Conservation (phyloP, 2,113 vertebrate genomes). For the Pseudopipra pipra region DNA sequence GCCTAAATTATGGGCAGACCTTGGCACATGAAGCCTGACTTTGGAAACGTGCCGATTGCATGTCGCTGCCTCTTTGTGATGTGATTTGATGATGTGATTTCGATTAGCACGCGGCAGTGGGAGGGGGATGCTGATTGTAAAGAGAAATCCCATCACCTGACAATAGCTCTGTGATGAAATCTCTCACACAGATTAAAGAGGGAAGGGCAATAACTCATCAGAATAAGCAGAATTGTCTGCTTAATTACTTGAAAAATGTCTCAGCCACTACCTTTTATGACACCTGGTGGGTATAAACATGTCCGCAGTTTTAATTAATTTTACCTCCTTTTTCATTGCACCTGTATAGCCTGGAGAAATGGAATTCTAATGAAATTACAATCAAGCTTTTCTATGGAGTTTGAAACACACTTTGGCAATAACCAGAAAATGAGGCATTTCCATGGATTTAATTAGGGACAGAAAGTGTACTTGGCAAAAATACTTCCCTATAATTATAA, state of each 20-base stretch:
- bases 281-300: conserved; percentile 77
- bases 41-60: neutral
- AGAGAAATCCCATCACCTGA: conserved; percentile 62
- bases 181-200: conserved; percentile 65
- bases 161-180: conserved; percentile 63
- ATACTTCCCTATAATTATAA: conserved; percentile 40
- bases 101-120: neutral
- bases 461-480: conserved; percentile 34
- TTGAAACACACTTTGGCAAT: conserved; percentile 58
- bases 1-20: conserved; percentile 20
- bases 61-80: neutral
- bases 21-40: neutral
- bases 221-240: conserved; percentile 72
- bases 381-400: conserved; percentile 60
- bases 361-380: conserved; percentile 73
- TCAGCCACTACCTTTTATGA: conserved; percentile 77
- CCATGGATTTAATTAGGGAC: conserved; percentile 50
- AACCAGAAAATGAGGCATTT: conserved; percentile 68
- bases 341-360: conserved; percentile 74
- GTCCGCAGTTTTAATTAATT: conserved; percentile 81
- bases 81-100: neutral
- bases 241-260: conserved; percentile 83
- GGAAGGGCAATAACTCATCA: conserved; percentile 73
- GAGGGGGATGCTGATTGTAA: neutral
- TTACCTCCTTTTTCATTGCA: conserved; percentile 75